A percentile compares a stretch with the other conserved stretches of the same genome.
phyloP scores from a whole-genome alignment of 2,888 invertebrate species.

The Chrysina gloriosa region DNA sequence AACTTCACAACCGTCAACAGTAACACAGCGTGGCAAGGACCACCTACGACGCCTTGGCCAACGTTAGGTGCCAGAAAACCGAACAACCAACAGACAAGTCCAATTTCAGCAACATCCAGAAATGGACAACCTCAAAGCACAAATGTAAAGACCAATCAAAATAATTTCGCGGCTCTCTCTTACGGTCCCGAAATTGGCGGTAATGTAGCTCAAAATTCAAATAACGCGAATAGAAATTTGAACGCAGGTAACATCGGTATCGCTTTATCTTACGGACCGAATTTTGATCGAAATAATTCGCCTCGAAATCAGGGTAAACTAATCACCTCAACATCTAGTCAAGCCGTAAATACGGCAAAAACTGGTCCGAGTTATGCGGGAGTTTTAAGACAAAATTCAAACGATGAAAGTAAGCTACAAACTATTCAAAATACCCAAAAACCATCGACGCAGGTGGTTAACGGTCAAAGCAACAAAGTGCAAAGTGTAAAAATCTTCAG shows the following conservation, averaged over 20 bases:
- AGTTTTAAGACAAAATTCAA: conserved; percentile 14
- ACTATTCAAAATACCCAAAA: conserved; percentile 11
- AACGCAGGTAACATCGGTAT: conserved; percentile 27
- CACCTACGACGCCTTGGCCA: conserved; percentile 54
- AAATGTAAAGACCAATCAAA: background rate
- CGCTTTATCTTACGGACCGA: conserved; percentile 38
- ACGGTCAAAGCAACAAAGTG: background rate
- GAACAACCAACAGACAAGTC: conserved; percentile 34
- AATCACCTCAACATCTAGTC: background rate
- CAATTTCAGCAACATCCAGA: conserved; percentile 1
- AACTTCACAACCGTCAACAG: conserved; percentile 8
- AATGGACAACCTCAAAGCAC: no score
- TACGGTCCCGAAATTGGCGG: background rate
- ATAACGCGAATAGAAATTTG: background rate
- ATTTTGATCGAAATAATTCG: conserved; percentile 3
- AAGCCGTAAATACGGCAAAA: conserved; percentile 8
- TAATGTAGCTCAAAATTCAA: conserved; percentile 16
- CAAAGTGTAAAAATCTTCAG: conserved; percentile 16
- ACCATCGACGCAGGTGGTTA: background rate
- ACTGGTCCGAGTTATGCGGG: background rate
- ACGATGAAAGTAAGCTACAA: conserved; percentile 5
- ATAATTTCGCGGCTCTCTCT: conserved; percentile 2
- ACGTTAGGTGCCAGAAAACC: conserved; percentile 48
- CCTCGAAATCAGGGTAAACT: background rate
- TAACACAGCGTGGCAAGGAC: conserved; percentile 15